Conservation (phyloP, 2,888 invertebrate genomes). For the Tortrix viridana region DNA sequence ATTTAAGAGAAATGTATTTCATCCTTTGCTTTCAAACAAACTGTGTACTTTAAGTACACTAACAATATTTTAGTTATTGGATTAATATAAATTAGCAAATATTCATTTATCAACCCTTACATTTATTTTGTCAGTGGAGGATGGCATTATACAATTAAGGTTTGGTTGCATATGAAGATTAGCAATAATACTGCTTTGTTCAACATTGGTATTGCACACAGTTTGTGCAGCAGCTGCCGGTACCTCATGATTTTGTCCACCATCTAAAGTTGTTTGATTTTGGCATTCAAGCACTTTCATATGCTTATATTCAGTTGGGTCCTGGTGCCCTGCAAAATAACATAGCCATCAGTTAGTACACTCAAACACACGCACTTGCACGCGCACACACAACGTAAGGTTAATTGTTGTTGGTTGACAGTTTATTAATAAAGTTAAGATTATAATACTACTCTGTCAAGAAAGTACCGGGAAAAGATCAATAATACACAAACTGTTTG, state of each 20-base stretch:
- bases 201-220: slow-evolving; percentile 8
- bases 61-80: too few relatives aligned
- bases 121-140: slow-evolving; percentile 6
- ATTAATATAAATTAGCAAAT: background rate
- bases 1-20: background rate
- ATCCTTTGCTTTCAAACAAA: too few relatives aligned
- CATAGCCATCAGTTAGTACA: background rate
- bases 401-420: too few relatives aligned
- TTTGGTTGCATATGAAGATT: slow-evolving; percentile 17
- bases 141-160: background rate
- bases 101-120: slow-evolving; percentile 6
- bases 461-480: too few relatives aligned
- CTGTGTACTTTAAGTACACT: too few relatives aligned
- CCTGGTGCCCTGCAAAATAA: slow-evolving; percentile 55
- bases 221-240: background rate
- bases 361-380: too few relatives aligned
- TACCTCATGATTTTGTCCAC: slow-evolving; percentile 38
- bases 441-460: too few relatives aligned
- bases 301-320: slow-evolving; percentile 49
- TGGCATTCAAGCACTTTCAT: slow-evolving; percentile 50
- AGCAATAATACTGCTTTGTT: slow-evolving; percentile 25
- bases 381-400: too few relatives aligned
- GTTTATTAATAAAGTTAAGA: too few relatives aligned
- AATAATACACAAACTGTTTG: too few relatives aligned
- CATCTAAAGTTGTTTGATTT: slow-evolving; percentile 38